phyloP scores from a whole-genome alignment of 1,140 invertebrate genomes.

The Atopsyche davidsoni region DNA sequence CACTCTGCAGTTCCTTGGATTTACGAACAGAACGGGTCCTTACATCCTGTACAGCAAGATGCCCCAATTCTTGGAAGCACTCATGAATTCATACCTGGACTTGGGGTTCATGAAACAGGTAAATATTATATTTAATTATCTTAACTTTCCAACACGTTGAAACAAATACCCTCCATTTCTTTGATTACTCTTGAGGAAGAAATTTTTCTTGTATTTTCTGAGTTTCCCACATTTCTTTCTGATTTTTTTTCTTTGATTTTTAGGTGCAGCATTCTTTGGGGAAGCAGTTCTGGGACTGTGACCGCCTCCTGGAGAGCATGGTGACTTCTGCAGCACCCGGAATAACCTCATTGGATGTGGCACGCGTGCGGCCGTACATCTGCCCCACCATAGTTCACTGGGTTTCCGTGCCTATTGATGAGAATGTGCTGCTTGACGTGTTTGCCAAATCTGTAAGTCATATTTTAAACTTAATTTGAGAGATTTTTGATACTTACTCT shows the following conservation, averaged over 20 bases:
- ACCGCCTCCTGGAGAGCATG: conserved; percentile 34
- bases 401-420: conserved; percentile 41
- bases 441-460: conserved; percentile 42
- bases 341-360: conserved; percentile 30
- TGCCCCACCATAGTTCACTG: conserved; percentile 44
- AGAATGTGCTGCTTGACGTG: conserved; percentile 41
- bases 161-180: no score
- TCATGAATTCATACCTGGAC: conserved; percentile 43
- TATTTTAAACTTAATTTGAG: no score
- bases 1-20: conserved; percentile 39
- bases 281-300: conserved; percentile 46
- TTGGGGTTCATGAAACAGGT: conserved; percentile 44
- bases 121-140: conserved; percentile 12
- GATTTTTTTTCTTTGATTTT: conserved; percentile 2
- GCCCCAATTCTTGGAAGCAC: conserved; percentile 37
- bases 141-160: background rate
- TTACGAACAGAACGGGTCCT: conserved; percentile 39
- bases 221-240: no score
- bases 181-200: no score
- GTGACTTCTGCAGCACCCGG: conserved; percentile 33
- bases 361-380: conserved; percentile 35
- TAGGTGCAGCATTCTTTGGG: conserved; percentile 39
- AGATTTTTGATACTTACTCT: no score
- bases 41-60: conserved; percentile 40
- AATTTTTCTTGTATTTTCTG: no score